phyloP scores from a whole-genome alignment of 2,797 vertebrate species.

The Melanogrammus aeglefinus region DNA sequence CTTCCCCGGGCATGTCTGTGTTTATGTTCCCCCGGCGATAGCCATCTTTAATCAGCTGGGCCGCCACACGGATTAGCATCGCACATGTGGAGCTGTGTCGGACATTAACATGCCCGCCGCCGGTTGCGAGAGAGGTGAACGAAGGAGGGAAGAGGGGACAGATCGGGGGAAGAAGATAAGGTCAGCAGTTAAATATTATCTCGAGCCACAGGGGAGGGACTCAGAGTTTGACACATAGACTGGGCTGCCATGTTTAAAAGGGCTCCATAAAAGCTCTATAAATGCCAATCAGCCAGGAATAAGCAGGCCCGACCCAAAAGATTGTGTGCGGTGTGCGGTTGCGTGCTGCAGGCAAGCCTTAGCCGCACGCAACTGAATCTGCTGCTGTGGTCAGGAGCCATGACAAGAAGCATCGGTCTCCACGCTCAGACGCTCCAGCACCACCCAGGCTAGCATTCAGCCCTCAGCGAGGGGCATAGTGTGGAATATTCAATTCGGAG shows the following conservation, averaged over 20 bases:
- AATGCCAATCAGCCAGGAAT: conserved; percentile 47
- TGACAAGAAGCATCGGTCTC: conserved; percentile 22
- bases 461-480: background rate
- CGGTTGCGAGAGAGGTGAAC: conserved; percentile 14
- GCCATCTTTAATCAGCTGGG: conserved; percentile 67
- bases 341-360: background rate
- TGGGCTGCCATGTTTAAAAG: conserved; percentile 49
- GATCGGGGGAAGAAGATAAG: conserved; percentile 60
- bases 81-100: conserved; percentile 52
- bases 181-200: conserved; percentile 72
- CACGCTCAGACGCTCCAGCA: conserved; percentile 11
- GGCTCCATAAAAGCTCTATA: conserved; percentile 34
- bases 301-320: conserved; percentile 32
- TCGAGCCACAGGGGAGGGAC: conserved; percentile 55
- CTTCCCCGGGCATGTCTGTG: conserved; percentile 22
- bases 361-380: conserved; percentile 22
- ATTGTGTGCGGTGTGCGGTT: conserved; percentile 1
- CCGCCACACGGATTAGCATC: conserved; percentile 57
- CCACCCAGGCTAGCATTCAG: conserved; percentile 16
- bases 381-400: conserved; percentile 17
- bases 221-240: conserved; percentile 35
- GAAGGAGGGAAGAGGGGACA: conserved; percentile 3
- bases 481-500: background rate
- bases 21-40: conserved; percentile 55
- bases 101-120: conserved; percentile 58